These are phyloP conservation scores for Galaxias olidus DNA, from an alignment of 2,797 vertebrate species.

Conservation along the genomic window DNA sequence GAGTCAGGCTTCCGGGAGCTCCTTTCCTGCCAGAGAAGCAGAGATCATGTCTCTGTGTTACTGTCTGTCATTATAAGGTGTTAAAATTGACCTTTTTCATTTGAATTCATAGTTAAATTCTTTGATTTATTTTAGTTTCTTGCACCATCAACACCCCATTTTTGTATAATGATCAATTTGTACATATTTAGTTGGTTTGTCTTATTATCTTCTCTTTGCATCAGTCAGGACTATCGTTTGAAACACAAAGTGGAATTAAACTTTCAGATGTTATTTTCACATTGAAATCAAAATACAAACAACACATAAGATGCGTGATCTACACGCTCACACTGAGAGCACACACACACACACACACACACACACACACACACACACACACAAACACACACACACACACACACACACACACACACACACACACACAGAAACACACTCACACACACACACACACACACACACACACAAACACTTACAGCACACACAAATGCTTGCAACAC, in stretches of 20 bases:
- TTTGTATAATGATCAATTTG: slow-evolving; percentile 67
- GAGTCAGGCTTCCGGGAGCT: slow-evolving; percentile 72
- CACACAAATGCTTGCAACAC: too few species aligned
- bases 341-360: slow-evolving; percentile 24
- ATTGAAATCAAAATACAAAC: slow-evolving; percentile 26
- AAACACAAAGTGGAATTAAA: too few species aligned
- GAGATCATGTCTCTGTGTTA: slow-evolving; percentile 64
- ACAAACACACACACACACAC: slow-evolving; percentile 16
- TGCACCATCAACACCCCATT: slow-evolving; percentile 74
- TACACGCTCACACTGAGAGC: slow-evolving; percentile 16
- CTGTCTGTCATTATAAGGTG: slow-evolving; percentile 73
- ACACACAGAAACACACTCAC: too few species aligned
- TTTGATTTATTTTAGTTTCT: slow-evolving; percentile 47
- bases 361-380: slow-evolving; percentile 8
- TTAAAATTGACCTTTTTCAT: slow-evolving; percentile 67
- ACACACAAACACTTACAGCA: too few species aligned
- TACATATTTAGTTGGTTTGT: slow-evolving; percentile 61
- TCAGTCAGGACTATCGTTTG: not conserved
- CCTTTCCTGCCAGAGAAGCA: slow-evolving; percentile 69
- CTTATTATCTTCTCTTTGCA: slow-evolving; percentile 31
- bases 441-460: slow-evolving; percentile 17
- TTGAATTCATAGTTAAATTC: slow-evolving; percentile 60
- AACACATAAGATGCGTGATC: too few species aligned
- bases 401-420: slow-evolving; percentile 41
- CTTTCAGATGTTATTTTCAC: slow-evolving; percentile 13